phyloP scores from a whole-genome alignment of 1,140 invertebrate species.

The Drosophila rufa region DNA sequence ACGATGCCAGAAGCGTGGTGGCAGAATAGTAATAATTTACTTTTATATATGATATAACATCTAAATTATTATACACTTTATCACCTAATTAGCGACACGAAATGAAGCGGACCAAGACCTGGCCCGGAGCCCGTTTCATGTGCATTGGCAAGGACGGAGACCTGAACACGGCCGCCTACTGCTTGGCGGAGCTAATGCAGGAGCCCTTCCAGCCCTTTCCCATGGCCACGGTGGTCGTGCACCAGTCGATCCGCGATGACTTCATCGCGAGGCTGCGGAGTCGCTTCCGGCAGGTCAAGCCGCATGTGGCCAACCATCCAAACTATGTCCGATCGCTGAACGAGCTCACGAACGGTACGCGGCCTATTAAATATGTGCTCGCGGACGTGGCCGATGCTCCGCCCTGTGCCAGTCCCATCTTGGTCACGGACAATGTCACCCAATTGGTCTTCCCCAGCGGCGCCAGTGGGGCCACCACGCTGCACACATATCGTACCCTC shows the following conservation, averaged over 20 bases:
- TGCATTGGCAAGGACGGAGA: constrained; percentile 50
- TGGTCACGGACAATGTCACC: constrained; percentile 48
- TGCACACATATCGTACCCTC: constrained; percentile 43
- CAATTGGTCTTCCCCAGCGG: constrained; percentile 58
- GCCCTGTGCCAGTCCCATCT: constrained; percentile 57
- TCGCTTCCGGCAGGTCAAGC: constrained; percentile 61
- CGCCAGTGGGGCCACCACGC: constrained; percentile 47
- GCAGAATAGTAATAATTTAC: constrained; percentile 20
- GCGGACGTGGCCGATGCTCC: constrained; percentile 53
- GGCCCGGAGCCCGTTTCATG: constrained; percentile 61
- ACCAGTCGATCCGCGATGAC: constrained; percentile 48
- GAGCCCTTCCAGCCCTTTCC: constrained; percentile 61
- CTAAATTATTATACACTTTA: not conserved
- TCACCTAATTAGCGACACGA: not conserved
- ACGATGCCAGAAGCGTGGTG: constrained; percentile 1
- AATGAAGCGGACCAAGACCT: constrained; percentile 19
- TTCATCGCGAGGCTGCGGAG: constrained; percentile 49
- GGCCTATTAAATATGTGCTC: constrained; percentile 44
- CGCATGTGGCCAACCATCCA: constrained; percentile 62
- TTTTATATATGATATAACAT: too few species aligned
- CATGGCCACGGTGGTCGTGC: constrained; percentile 56
- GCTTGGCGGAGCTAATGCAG: constrained; percentile 59
- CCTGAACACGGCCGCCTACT: constrained; percentile 48
- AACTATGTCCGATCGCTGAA: constrained; percentile 31
- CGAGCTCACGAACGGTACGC: constrained; percentile 18